A percentile compares a stretch with the other conserved stretches of the same genome.
These are phyloP conservation scores for Coptodon rendalli DNA, from an alignment of 2,113 vertebrate species.

Conservation along the genomic window DNA sequence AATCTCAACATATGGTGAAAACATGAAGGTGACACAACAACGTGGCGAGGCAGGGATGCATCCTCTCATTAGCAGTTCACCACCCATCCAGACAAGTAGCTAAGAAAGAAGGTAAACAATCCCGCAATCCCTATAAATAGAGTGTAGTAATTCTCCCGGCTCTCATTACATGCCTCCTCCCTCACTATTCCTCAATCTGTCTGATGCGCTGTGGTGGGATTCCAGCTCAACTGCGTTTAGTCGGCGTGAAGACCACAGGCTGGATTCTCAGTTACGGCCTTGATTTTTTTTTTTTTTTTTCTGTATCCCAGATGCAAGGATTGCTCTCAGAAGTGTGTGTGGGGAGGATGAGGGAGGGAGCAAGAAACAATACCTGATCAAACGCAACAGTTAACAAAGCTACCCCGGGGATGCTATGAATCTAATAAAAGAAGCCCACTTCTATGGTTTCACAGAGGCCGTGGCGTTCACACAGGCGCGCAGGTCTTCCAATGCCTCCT, in stretches of 20 bases:
- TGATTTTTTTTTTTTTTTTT: constrained; percentile 12
- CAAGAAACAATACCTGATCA: constrained; percentile 46
- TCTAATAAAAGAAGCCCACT: not conserved
- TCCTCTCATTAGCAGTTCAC: constrained; percentile 44
- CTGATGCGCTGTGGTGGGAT: constrained; percentile 45
- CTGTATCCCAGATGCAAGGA: constrained; percentile 48
- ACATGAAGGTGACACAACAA: not conserved
- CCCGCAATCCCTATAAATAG: constrained; percentile 47
- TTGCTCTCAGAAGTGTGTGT: constrained; percentile 3
- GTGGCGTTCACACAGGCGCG: not conserved
- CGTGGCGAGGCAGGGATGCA: not conserved
- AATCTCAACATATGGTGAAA: not conserved
- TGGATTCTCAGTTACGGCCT: constrained; percentile 37
- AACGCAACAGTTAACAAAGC: constrained; percentile 37
- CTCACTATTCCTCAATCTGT: constrained; percentile 50
- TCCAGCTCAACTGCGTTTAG: constrained; percentile 50
- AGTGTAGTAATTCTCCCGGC: constrained; percentile 55
- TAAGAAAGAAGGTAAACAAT: constrained; percentile 57
- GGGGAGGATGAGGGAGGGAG: not conserved
- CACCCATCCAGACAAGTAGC: constrained; percentile 23
- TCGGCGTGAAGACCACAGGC: constrained; percentile 54
- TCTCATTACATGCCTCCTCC: constrained; percentile 65
- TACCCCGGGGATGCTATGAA: not conserved
- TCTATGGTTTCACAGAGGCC: not conserved
- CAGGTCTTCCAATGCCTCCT: not conserved